Base-by-base conservation (phyloP, 2,113 vertebrate species). In the Oenanthe oenanthe region DNA sequence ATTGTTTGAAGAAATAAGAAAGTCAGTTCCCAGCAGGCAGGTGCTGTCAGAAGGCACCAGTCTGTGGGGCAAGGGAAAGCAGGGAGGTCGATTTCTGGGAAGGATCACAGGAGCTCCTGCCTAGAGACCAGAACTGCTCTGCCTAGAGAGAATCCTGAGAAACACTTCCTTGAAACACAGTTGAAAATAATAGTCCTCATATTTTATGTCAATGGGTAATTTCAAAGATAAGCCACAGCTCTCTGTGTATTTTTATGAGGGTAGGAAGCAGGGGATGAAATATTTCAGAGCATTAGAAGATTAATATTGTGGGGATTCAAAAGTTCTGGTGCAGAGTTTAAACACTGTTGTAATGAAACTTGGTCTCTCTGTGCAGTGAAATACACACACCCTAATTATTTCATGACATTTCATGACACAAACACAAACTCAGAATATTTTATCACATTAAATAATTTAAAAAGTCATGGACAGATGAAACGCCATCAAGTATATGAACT, bases 181-280 rank as follows among this genome's bases (percentile, higher is more conserved):
- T 81, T 88, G 65, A 90, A 88, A 93, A 94, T 91, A 95, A 89
- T 32, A 88, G 68, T 67, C 56, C 67, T 88, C 92, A 77, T 94
- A 93, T 94, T 91, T 95, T 96, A 95, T 89, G 88, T 96, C 94
- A 97, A 65, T 85, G 90, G 90, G 53, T 94, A 96, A 92, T 96
- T 95, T 94, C 75, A 93, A 92, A 96, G 90, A 94, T 88, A 93
- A 95, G 89, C 67, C 71, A 92, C 71, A 85, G 89, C 38, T 93
- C 77, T 92, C 17, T 73, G 16, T 91, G 74, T 76, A 65, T 95
- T 94, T 97, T 97, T 91, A 95, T 83, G 85, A 91, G 87, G 22
- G 45, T 75, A 92, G 63, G 81, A 88, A 91, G 32, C 67, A 93
- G 85, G 42, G 85, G 82, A 88, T 89, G 54, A 93, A 92, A 79